Evolutionary conservation across 2,113 vertebrate genomes (phyloP).

Genomic region (Alethe castanea): DNA sequence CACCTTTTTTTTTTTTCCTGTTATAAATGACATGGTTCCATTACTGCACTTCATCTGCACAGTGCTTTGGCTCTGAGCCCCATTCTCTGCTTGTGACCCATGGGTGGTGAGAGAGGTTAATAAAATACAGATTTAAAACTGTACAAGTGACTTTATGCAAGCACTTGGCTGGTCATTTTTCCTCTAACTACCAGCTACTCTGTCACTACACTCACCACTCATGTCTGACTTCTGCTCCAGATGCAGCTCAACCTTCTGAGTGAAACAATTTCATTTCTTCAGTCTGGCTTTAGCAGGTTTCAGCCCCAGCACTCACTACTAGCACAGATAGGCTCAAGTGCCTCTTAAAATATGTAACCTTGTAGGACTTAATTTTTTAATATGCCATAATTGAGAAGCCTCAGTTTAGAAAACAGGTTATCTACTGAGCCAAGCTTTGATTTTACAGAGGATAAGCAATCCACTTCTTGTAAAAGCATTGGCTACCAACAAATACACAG

Average conservation of each 20-base stretch:
- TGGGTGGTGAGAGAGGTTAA: background rate
- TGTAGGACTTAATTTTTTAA: background rate
- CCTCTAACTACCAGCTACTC: background rate
- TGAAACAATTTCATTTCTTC: background rate
- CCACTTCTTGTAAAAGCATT: background rate
- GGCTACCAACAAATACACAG: background rate
- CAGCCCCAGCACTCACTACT: background rate
- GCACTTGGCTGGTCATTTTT: background rate
- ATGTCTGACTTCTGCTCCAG: background rate
- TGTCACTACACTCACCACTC: background rate
- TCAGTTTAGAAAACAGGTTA: background rate
- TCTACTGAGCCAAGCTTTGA: background rate
- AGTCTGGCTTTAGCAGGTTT: background rate
- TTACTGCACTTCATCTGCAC: background rate
- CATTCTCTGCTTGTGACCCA: background rate
- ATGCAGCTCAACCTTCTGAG: background rate
- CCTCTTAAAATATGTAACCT: background rate
- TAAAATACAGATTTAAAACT: background rate
- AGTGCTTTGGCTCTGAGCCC: background rate
- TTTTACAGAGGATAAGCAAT: background rate
- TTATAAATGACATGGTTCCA: background rate
- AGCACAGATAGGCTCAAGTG: background rate
- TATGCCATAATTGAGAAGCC: background rate
- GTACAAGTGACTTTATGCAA: background rate
- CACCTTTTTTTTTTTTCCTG: background rate